phyloP scores from a whole-genome alignment of 2,888 invertebrate species.

The Crematogaster levior region DNA sequence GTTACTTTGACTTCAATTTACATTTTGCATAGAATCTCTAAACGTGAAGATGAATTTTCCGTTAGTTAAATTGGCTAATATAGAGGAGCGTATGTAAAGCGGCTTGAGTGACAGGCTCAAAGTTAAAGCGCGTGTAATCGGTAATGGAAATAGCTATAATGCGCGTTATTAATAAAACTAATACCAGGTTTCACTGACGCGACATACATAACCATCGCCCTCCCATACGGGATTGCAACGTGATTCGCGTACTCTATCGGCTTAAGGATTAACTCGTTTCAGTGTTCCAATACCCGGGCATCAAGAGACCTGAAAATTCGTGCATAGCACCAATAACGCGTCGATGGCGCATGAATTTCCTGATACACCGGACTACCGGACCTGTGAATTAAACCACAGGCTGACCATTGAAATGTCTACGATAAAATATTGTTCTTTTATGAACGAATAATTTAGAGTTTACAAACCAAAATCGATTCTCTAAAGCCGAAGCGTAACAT shows the following conservation, averaged over 20 bases:
- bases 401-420: constrained; percentile 30
- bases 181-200: constrained; percentile 31
- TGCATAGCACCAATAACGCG: constrained; percentile 36
- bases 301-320: constrained; percentile 50
- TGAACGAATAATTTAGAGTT: constrained; percentile 13
- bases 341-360: constrained; percentile 46
- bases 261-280: constrained; percentile 54
- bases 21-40: not conserved
- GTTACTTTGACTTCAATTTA: not conserved
- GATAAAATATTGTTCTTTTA: constrained; percentile 41
- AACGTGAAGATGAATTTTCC: not conserved
- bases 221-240: constrained; percentile 36
- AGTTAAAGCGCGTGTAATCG: constrained; percentile 53
- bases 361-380: constrained; percentile 33
- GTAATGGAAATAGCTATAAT: constrained; percentile 54
- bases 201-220: constrained; percentile 33
- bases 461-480: not conserved
- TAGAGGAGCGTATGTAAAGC: constrained; percentile 27
- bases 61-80: constrained; percentile 18
- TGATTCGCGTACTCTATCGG: constrained; percentile 49
- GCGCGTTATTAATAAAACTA: constrained; percentile 52
- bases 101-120: constrained; percentile 26
- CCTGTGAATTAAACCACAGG: constrained; percentile 22
- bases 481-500: not conserved
- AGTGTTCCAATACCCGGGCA: constrained; percentile 31